These are phyloP conservation scores for Acrocephalus arundinaceus DNA, from an alignment of 2,113 vertebrate species.

Conservation along the genomic window DNA sequence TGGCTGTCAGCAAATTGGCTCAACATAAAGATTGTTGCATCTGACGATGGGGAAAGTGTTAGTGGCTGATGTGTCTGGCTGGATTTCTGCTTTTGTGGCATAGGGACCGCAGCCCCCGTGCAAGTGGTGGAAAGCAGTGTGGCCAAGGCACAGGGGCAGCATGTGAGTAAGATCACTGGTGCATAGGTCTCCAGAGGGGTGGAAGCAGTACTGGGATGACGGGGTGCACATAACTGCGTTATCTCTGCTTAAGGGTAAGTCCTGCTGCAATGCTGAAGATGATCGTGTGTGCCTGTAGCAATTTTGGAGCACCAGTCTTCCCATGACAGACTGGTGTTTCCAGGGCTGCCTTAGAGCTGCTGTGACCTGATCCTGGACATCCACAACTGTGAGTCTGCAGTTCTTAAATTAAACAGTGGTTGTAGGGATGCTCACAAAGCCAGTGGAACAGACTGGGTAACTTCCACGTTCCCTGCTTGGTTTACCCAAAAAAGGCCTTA, in stretches of 20 bases:
- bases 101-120: neutral
- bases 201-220: neutral
- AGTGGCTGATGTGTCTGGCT: neutral
- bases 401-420: neutral
- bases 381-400: neutral
- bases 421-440: neutral
- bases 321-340: neutral
- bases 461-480: neutral
- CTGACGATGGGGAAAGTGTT: neutral
- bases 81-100: neutral
- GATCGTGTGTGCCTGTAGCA: neutral
- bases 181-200: neutral
- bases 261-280: neutral
- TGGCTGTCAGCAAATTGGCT: neutral
- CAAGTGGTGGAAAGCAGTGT: neutral
- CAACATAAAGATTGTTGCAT: accelerated
- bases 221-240: neutral
- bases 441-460: neutral
- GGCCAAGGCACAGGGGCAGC: neutral
- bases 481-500: neutral
- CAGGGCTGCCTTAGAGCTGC: neutral
- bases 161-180: neutral
- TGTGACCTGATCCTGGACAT: neutral
- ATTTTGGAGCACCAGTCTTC: neutral
- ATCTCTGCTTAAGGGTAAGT: neutral